Percentiles rank a stretch among this genome's conserved stretches.
Conservation (phyloP, 2,888 invertebrate genomes). For the Sphinx pinastri region DNA sequence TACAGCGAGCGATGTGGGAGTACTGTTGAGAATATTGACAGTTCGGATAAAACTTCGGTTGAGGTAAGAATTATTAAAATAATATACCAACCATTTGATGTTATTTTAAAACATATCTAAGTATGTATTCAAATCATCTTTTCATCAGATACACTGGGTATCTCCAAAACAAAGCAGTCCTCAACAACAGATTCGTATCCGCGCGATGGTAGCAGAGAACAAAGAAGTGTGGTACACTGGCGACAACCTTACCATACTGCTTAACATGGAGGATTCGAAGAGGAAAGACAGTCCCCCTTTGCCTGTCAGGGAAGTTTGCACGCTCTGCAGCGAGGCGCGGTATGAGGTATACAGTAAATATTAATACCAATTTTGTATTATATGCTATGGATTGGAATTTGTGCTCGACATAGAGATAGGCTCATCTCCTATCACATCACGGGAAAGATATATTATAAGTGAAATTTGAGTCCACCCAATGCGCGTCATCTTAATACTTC, state of each 20-base stretch:
- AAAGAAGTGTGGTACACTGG: conserved; percentile 68
- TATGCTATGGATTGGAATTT: too few relatives aligned
- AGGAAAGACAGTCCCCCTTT: conserved; percentile 64
- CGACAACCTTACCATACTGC: conserved; percentile 55
- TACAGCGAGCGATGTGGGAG: conserved; percentile 71
- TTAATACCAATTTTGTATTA: too few relatives aligned
- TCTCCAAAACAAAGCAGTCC: conserved; percentile 60
- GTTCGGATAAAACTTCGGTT: conserved; percentile 60
- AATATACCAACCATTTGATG: too few relatives aligned
- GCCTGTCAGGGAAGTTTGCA: conserved; percentile 48
- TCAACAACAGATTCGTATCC: conserved; percentile 60
- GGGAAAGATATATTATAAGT: too few relatives aligned
- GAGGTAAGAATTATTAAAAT: conserved; percentile 50
- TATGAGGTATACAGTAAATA: conserved; percentile 60
- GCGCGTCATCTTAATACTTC: too few relatives aligned
- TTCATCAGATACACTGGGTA: conserved; percentile 71
- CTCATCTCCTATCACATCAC: too few relatives aligned
- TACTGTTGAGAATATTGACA: conserved; percentile 72
- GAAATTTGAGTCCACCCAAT: too few relatives aligned
- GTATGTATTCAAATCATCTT: not conserved
- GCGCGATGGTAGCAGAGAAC: conserved; percentile 76
- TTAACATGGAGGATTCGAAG: conserved; percentile 59
- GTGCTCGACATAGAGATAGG: too few relatives aligned
- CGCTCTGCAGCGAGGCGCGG: conserved; percentile 72
- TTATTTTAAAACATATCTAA: too few relatives aligned